These are phyloP conservation scores for Pica pica DNA, from an alignment of 2,113 vertebrate genomes.

Conservation along the genomic window DNA sequence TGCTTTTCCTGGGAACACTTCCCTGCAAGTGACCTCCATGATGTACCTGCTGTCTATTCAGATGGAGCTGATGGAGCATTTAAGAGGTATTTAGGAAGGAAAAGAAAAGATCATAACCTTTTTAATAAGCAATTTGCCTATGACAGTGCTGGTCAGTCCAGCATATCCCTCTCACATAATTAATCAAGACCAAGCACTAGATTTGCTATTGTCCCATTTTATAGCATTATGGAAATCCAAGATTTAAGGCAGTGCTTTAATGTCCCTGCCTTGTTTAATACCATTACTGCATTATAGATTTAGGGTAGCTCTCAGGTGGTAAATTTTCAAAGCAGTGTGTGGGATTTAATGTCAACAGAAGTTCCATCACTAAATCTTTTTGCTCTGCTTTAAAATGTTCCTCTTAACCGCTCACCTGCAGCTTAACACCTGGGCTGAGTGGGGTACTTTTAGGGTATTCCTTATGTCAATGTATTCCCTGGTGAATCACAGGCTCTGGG, in stretches of 20 bases:
- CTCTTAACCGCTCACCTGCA: neutral
- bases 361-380: neutral
- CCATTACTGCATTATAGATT: slow-evolving; percentile 15
- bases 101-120: slow-evolving; percentile 13
- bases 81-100: neutral
- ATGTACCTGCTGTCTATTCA: neutral
- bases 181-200: slow-evolving; percentile 15
- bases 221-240: slow-evolving; percentile 11
- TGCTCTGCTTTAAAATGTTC: neutral
- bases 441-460: neutral
- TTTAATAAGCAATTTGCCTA: neutral
- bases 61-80: neutral
- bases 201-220: neutral
- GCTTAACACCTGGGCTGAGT: neutral
- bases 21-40: neutral
- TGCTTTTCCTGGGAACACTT: neutral
- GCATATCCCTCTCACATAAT: neutral
- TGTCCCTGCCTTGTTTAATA: neutral
- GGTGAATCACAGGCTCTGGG: neutral
- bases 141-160: neutral
- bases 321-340: slow-evolving; percentile 15
- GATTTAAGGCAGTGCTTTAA: slow-evolving; percentile 20
- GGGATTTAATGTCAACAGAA: neutral
- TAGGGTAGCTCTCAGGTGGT: neutral
- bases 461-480: neutral